Base-by-base conservation (phyloP, 2,113 vertebrate genomes). In the Tichodroma muraria region DNA sequence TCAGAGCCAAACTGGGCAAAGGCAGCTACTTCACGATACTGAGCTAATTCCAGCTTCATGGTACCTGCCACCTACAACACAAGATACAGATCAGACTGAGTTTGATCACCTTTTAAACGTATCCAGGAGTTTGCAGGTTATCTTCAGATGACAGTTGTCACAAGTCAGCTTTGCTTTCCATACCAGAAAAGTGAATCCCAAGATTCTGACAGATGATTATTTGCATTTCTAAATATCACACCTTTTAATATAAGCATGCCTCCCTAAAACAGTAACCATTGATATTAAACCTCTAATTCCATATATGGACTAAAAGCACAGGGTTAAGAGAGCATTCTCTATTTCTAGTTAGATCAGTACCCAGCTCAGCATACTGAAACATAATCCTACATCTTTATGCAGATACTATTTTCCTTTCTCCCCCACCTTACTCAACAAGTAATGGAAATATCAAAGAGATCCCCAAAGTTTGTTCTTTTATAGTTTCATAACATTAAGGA, bases 1-100 rank as follows among this genome's bases (percentile, higher is more conserved):
- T 99, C 99, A 91, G 99, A 99, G 24, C 99, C 99, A 3, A 99
- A 99, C 97, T 99, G 99, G 68, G 99, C 99, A 40, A 99, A 99
- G 72, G 99, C 99, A 78, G 99, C 99, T 15, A 99, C 99, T 95
- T 99, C 99, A 95, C 99, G 99, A 93, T 99, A 99, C 98, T 99
- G 99, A 94, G 99, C 99, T 97, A 99, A 78, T 94, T 99, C 99
- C 95, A 99, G 97, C 97, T 99, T 99, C 99, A 99, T 99, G 94
- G 99, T 99, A 97, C 99, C 99, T 17, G 99, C 99, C 98, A 99
- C 99, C 99, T 99, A 31, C 53, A 82, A 40, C 5, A 75, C 4
- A 49, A 28, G 64, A 71, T 6, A 38, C 9, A 52, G 27, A 17
- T 18, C 44, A 37, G 10, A 20, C 30, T 22, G 35, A 27, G 17